Evolutionary conservation across 1,140 invertebrate genomes (phyloP).

Genomic region (Lethrus apterus): DNA sequence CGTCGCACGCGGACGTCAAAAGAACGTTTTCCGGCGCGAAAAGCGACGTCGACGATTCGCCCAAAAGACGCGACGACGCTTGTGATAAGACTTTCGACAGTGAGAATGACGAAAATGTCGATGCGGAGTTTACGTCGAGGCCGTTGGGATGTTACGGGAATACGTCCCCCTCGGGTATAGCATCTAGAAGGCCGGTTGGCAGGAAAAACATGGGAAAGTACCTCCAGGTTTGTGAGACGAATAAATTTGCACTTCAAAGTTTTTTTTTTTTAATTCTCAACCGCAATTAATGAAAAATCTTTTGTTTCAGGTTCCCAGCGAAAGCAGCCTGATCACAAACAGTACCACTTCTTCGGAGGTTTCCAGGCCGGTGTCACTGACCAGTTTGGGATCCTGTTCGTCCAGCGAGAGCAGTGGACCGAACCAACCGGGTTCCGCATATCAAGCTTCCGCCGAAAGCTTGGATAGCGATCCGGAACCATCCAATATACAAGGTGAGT

Average conservation of each 20-base stretch:
- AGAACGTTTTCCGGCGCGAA: not conserved
- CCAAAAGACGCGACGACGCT: not conserved
- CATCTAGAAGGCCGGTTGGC: constrained; percentile 37
- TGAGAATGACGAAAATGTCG: constrained; percentile 2
- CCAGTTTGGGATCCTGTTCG: constrained; percentile 43
- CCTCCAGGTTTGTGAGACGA: constrained; percentile 32
- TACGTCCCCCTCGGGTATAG: constrained; percentile 34
- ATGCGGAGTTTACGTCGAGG: constrained; percentile 14
- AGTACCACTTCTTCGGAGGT: constrained; percentile 37
- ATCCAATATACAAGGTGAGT: constrained; percentile 43
- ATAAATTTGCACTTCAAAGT: not conserved
- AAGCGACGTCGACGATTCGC: constrained; percentile 3
- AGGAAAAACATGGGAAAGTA: constrained; percentile 38
- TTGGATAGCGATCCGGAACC: constrained; percentile 47
- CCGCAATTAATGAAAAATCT: too few species aligned
- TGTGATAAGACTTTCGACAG: not conserved
- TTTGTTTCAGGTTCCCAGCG: constrained; percentile 36
- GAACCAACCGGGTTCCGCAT: constrained; percentile 36
- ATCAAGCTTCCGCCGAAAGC: constrained; percentile 39
- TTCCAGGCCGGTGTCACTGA: constrained; percentile 38
- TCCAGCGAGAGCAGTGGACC: constrained; percentile 52
- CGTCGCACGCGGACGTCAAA: not conserved
- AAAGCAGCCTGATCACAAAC: constrained; percentile 31
- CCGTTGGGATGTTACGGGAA: constrained; percentile 38
- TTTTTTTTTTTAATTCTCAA: not conserved